These are phyloP conservation scores for Rhabdophis nuchalis DNA, from an alignment of 2,797 vertebrate genomes.

Conservation along the genomic window DNA sequence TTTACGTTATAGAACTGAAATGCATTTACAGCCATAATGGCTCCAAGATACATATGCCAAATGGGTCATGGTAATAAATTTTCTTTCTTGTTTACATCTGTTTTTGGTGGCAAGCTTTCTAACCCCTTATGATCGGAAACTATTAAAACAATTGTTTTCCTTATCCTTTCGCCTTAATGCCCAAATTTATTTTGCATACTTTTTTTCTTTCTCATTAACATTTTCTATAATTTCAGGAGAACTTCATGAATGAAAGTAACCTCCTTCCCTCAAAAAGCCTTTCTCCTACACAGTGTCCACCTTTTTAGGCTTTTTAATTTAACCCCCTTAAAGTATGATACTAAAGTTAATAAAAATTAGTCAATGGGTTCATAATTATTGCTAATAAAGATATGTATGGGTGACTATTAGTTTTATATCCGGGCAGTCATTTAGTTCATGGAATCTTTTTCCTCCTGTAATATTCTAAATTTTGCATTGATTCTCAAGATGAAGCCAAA, in stretches of 20 bases:
- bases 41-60: not conserved
- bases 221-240: not conserved
- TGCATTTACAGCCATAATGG: not conserved
- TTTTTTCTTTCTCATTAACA: not conserved
- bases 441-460: not conserved
- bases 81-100: not conserved
- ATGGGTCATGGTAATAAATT: not conserved
- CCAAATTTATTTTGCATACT: not conserved
- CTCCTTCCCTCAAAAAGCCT: not conserved
- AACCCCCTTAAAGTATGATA: not conserved
- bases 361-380: not conserved
- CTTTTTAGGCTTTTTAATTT: not conserved
- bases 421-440: not conserved
- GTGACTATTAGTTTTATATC: not conserved
- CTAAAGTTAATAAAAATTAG: not conserved
- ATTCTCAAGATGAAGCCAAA: not conserved
- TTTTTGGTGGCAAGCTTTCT: not conserved
- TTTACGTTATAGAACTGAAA: not conserved
- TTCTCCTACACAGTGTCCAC: not conserved
- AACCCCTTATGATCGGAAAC: not conserved
- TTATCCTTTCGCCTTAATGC: not conserved
- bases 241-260: not conserved
- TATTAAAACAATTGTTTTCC: not conserved
- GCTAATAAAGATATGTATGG: not conserved
- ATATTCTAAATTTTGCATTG: not conserved